Evolutionary conservation across 2,113 vertebrate species (phyloP).

Genomic region (Lipophrys pholis): DNA sequence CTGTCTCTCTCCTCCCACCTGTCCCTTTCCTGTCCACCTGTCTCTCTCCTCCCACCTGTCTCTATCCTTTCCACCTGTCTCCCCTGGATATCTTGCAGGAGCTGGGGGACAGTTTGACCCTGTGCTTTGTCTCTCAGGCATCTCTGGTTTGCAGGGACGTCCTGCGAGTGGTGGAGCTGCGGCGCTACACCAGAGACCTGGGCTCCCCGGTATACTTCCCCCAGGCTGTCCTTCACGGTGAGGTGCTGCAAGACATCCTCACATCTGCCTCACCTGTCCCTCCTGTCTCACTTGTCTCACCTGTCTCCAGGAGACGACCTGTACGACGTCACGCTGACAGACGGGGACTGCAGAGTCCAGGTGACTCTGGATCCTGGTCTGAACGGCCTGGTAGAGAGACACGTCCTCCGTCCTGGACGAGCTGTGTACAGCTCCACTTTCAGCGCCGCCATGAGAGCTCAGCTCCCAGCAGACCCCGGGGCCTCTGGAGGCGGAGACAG

Average conservation of each 20-base stretch:
- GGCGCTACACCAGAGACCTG: conserved; percentile 75
- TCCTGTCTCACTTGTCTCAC: too few species aligned
- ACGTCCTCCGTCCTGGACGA: conserved; percentile 62
- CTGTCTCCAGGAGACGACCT: conserved; percentile 65
- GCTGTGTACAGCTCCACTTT: conserved; percentile 63
- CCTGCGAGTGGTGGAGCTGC: conserved; percentile 59
- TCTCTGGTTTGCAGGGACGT: conserved; percentile 62
- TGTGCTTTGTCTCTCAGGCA: conserved; percentile 15
- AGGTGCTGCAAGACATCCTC: too few species aligned
- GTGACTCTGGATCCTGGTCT: conserved; percentile 79
- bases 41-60: too few species aligned
- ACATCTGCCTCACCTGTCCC: too few species aligned
- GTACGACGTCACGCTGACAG: conserved; percentile 79
- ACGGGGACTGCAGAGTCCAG: conserved; percentile 76
- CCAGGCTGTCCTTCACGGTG: conserved; percentile 58
- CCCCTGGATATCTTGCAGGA: too few species aligned
- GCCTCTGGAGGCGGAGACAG: not conserved
- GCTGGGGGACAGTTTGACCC: too few species aligned
- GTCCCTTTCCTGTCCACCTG: too few species aligned
- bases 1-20: too few species aligned
- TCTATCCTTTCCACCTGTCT: too few species aligned
- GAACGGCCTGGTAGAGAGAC: conserved; percentile 72
- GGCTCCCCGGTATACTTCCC: conserved; percentile 69
- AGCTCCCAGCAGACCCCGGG: conserved; percentile 22
- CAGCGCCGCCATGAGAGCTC: conserved; percentile 38